A percentile compares a stretch with the other conserved stretches of the same genome.
phyloP scores from a whole-genome alignment of 2,888 invertebrate species.

The Ctenicera cuprea region DNA sequence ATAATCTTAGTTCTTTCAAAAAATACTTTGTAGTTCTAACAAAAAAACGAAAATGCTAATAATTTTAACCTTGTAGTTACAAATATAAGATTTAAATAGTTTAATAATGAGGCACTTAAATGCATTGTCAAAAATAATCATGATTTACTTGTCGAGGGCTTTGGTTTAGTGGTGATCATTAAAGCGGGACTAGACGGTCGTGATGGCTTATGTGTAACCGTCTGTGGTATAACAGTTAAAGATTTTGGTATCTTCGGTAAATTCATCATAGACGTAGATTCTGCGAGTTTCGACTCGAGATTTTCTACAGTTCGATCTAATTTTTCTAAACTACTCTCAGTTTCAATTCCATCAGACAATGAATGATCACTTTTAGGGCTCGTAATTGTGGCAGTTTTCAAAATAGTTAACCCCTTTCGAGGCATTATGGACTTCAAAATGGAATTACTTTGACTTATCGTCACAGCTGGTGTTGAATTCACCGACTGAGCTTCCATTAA shows the following conservation, averaged over 20 bases:
- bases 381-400: conserved; percentile 52
- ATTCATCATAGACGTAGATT: conserved; percentile 72
- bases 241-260: conserved; percentile 89
- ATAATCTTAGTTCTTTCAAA: conserved; percentile 42
- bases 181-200: conserved; percentile 67
- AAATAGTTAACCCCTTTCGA: conserved; percentile 64
- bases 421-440: conserved; percentile 64
- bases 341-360: conserved; percentile 54
- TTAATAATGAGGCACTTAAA: conserved; percentile 53
- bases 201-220: conserved; percentile 68
- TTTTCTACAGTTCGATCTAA: conserved; percentile 73
- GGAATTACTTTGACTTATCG: conserved; percentile 59
- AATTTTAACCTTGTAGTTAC: conserved; percentile 26
- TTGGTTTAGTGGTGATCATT: conserved; percentile 62
- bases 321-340: conserved; percentile 70
- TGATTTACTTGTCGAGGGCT: conserved; percentile 61
- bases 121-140: conserved; percentile 66
- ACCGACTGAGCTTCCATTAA: conserved; percentile 76
- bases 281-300: conserved; percentile 67
- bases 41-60: conserved; percentile 28
- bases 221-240: conserved; percentile 86
- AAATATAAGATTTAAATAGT: conserved; percentile 39
- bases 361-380: conserved; percentile 43
- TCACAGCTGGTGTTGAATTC: not conserved
- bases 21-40: conserved; percentile 37